phyloP scores from a whole-genome alignment of 2,888 invertebrate species.

The Cancer borealis region DNA sequence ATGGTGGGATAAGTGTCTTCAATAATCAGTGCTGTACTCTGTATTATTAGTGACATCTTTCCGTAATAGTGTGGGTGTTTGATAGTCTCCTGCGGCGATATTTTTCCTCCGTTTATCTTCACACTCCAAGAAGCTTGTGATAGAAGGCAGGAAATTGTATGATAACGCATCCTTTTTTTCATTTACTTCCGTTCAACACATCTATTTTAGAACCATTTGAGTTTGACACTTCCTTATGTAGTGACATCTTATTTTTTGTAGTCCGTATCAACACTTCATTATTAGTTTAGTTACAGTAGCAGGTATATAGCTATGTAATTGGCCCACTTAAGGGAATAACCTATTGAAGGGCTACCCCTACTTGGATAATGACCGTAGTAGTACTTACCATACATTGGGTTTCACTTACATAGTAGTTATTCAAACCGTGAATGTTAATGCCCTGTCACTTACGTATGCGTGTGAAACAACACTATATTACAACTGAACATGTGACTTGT shows the following conservation, averaged over 20 bases:
- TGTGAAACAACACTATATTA: too few species aligned
- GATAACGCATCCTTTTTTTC: background rate
- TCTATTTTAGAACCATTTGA: background rate
- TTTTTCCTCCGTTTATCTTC: background rate
- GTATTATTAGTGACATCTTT: slow-evolving; percentile 1
- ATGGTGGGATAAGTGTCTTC: slow-evolving; percentile 36
- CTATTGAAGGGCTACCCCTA: background rate
- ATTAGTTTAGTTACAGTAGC: background rate
- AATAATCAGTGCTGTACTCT: slow-evolving; percentile 17
- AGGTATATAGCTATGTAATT: background rate
- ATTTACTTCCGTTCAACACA: background rate
- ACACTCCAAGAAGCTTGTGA: background rate
- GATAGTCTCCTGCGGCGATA: background rate
- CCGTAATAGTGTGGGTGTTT: background rate
- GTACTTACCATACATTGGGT: too few species aligned
- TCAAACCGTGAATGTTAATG: too few species aligned
- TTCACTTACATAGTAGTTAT: too few species aligned
- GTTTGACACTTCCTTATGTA: background rate
- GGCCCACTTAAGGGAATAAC: background rate
- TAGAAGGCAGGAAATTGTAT: background rate
- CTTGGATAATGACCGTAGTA: too few species aligned
- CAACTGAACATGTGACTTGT: too few species aligned
- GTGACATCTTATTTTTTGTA: background rate
- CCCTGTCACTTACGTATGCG: too few species aligned
- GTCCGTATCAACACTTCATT: background rate